Base-by-base conservation (phyloP, 2,888 invertebrate species). In the Scelioninae gen. 2 region DNA sequence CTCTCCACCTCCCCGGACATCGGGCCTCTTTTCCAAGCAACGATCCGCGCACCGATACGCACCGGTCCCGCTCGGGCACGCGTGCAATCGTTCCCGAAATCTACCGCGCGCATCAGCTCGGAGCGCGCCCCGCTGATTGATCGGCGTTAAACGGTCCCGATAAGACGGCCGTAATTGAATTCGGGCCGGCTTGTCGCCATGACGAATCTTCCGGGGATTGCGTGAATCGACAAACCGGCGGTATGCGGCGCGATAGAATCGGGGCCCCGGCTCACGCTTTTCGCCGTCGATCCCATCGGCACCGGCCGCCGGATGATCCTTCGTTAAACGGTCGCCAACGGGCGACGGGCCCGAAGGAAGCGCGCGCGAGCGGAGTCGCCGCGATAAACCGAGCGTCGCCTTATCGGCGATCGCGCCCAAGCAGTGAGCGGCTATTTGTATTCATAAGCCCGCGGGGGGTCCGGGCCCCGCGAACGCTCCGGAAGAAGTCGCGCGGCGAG, bases 381-480 rank as follows among this genome's bases (percentile, higher is more conserved):
- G 67, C 74, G 67, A 74, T 75, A 76, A 76, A 76, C 74, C 65
- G 68, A 68, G 65, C 73, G 45, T 70, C 69, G 63, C 41, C 83
- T 86, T 86, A 86, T 86, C 86, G 81, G 80, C 79, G 83, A 86
- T 86, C 86, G 81, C 82, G 84, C 84, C 84, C 82, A 84, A 84
- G 82, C 85, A 85, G 85, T 85, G 84, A 85, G 83, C 85, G 81
- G 86, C 84, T 85, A 86, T 86, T 85, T 86, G 86, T 86, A 86
- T 86, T 86, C 86, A 86, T 86, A 86, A 86, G 85, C 84, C 86
- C 79, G 82, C 86, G 83, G 86, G 86, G 85, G 86, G 83, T 84
- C 85, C 84, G 83, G 83, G 85, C 85, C 85, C 81, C 45, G 64
- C 78, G 74, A 75, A 77, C 65, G 75, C 73, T 76, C 73, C 75